Base-by-base conservation (phyloP, 2,888 invertebrate genomes). In the Parthenolecanium corni region DNA sequence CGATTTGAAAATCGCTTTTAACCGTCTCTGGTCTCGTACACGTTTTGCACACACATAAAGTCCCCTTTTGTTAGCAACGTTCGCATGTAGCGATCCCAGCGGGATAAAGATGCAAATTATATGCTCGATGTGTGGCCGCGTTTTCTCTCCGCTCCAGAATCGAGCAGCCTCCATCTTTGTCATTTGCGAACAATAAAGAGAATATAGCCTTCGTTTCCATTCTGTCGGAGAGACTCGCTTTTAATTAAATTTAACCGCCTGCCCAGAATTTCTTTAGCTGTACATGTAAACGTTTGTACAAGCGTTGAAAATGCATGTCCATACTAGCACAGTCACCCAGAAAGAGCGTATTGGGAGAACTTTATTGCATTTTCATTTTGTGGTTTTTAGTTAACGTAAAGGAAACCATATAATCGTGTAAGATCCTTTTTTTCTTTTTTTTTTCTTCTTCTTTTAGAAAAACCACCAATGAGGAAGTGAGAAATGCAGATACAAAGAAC, bases 91-190 rank as follows among this genome's bases (percentile, higher is more conserved):
- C 57, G 46, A 57, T 57, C 57, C 57, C 57, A 46, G 46, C 46
- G 57, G 57, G 57, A 57, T 46, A 46, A 57, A 57, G 57, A 57
- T 57, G 46, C 57, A 46, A 57, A 57, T 57, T 57, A 57, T 44
- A 57, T 57, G 44, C 18, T 42, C 38, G 9, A 14, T 42, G 16
- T 42, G 44, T 18, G 16, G 3, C 14, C 44, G n/a, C 44, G 16
- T 42, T 18, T 14, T 46, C 56, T 20, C 44, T 57, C 25, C 23
- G 54, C 38, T 40, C n/a, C n/a, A n/a, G n/a, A n/a, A n/a, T n/a
- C n/a, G 24, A 42, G 31, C 18, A 44, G 25, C 25, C 44, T 16
- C 57, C 44, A 57, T 57, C 57, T 57, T 44, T 57, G 57, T 57
- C 57, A 57, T 57, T 57, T 57, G 42, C 57, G 20, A 57, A 57